phyloP scores from a whole-genome alignment of 2,888 invertebrate species.

The Lepidocyrtinus sp. region DNA sequence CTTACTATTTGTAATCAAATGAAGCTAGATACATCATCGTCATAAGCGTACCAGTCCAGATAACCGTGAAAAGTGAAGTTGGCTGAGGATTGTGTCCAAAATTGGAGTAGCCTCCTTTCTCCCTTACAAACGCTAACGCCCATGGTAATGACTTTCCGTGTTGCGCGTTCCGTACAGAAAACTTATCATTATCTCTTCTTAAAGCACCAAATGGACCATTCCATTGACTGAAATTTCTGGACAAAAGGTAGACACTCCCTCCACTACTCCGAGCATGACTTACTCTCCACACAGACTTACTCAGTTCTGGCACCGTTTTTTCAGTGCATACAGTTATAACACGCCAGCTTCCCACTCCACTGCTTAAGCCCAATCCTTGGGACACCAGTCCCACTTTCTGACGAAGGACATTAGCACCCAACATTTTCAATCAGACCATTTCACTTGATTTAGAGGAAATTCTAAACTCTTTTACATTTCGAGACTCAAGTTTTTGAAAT shows the following conservation, averaged over 20 bases:
- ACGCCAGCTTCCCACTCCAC: not conserved
- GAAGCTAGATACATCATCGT: slow-evolving; percentile 72
- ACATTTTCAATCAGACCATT: not conserved
- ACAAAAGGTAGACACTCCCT: not conserved
- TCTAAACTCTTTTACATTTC: too few relatives aligned
- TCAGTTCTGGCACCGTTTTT: not conserved
- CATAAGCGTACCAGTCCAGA: slow-evolving; percentile 73
- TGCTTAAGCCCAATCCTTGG: not conserved
- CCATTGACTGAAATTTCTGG: not conserved
- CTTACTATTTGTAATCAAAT: slow-evolving; percentile 75
- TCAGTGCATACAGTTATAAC: not conserved
- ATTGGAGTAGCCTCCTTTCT: slow-evolving; percentile 73
- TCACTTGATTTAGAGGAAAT: too few relatives aligned
- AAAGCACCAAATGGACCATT: too few relatives aligned
- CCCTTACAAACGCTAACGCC: not conserved
- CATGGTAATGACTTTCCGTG: not conserved
- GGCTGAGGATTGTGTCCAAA: slow-evolving; percentile 76
- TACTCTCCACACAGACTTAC: not conserved
- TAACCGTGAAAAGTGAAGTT: slow-evolving; percentile 73
- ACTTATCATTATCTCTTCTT: not conserved
- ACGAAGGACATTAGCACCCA: not conserved
- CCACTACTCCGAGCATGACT: not conserved
- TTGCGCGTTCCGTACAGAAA: not conserved
- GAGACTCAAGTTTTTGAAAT: too few relatives aligned
- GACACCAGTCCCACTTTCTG: not conserved